Evolutionary conservation across 2,888 invertebrate species (phyloP).

Genomic region (Tanypteryx hageni): DNA sequence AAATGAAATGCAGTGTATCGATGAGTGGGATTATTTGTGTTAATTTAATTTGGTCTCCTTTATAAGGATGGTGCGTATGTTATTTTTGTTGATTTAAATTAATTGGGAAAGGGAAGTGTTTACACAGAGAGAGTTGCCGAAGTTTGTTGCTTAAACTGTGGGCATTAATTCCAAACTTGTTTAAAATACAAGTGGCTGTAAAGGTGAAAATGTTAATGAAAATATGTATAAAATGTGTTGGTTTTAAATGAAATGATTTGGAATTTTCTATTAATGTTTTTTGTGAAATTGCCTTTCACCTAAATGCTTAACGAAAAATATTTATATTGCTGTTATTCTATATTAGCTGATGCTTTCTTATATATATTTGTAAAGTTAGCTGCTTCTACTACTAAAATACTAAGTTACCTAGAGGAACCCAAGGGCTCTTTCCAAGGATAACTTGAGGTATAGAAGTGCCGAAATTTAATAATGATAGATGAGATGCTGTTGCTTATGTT

Average conservation of each 20-base stretch:
- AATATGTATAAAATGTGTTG: constrained; percentile 49
- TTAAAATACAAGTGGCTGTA: constrained; percentile 38
- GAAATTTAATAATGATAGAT: too few relatives aligned
- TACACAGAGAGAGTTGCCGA: background rate
- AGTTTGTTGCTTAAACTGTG: constrained; percentile 79
- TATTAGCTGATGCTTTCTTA: too few relatives aligned
- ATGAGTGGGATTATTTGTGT: constrained; percentile 48
- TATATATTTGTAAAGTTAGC: too few relatives aligned
- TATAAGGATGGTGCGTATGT: constrained; percentile 56
- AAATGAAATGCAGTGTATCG: constrained; percentile 5
- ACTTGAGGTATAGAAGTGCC: too few relatives aligned
- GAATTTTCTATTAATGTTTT: background rate
- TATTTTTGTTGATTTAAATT: constrained; percentile 54
- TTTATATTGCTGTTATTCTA: too few relatives aligned
- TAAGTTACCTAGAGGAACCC: too few relatives aligned
- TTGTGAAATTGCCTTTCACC: background rate
- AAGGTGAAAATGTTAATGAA: constrained; percentile 56
- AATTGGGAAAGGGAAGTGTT: constrained; percentile 45
- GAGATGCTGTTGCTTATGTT: too few relatives aligned
- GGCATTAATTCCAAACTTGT: constrained; percentile 30
- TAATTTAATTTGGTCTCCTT: constrained; percentile 54
- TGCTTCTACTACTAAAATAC: too few relatives aligned
- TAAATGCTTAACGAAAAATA: too few relatives aligned
- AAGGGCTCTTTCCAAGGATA: too few relatives aligned
- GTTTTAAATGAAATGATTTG: constrained; percentile 58